These are phyloP conservation scores for Tetranychus piercei DNA, from an alignment of 2,888 invertebrate genomes.

Conservation along the genomic window DNA sequence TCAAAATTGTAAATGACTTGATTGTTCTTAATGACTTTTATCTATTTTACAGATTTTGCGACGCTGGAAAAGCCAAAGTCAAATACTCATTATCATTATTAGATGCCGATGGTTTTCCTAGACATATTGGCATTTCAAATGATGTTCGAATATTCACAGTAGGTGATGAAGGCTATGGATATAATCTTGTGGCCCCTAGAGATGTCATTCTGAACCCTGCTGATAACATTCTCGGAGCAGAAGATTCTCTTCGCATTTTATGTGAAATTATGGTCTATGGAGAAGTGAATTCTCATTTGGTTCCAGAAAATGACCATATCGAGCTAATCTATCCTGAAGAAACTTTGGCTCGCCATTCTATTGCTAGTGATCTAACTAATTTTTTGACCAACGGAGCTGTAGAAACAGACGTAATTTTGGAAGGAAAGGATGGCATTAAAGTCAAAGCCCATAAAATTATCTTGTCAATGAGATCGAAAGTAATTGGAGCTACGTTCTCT, in stretches of 20 bases:
- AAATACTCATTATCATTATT: not conserved
- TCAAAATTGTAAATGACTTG: no score
- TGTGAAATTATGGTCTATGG: slow-evolving; percentile 9
- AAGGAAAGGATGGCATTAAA: no score
- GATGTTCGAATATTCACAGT: slow-evolving; percentile 10
- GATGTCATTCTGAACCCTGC: not conserved
- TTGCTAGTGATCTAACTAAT: slow-evolving; percentile 1
- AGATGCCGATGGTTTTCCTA: not conserved
- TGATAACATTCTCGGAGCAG: slow-evolving; percentile 4
- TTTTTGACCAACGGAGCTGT: no score
- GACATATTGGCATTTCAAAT: not conserved
- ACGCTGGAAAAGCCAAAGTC: not conserved
- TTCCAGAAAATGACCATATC: not conserved
- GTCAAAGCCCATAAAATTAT: no score
- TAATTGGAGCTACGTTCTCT: no score
- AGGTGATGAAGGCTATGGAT: slow-evolving; percentile 9
- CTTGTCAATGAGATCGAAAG: no score
- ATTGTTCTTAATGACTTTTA: no score
- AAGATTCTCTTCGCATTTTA: not conserved
- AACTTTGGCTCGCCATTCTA: not conserved
- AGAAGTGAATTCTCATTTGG: not conserved
- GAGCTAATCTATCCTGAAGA: not conserved
- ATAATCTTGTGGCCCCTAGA: slow-evolving; percentile 6
- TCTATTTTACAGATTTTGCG: no score
- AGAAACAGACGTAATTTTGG: no score